Conservation (phyloP, 2,797 vertebrate genomes). For the Danio aesculapii region DNA sequence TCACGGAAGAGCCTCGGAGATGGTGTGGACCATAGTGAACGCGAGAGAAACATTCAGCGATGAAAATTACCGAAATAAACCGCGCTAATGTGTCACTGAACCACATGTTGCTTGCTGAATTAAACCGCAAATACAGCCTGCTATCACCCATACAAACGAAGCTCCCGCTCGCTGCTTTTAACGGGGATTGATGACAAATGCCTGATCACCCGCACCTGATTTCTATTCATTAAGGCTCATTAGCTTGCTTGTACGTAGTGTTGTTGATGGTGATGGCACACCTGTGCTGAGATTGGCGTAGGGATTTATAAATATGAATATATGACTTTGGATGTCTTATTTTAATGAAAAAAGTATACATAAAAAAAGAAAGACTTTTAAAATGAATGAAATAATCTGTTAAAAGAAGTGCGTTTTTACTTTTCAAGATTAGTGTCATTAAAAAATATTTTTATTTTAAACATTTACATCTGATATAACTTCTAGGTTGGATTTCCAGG, state of each 20-base stretch:
- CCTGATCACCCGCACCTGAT: constrained; percentile 18
- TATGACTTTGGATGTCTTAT: not conserved
- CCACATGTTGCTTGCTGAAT: not conserved
- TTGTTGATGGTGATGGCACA: too few species aligned
- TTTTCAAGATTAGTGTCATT: too few species aligned
- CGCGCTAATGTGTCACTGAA: not conserved
- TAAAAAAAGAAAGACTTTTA: too few species aligned
- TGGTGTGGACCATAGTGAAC: not conserved
- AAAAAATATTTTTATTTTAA: too few species aligned
- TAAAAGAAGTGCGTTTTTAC: too few species aligned
- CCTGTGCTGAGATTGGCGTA: not conserved
- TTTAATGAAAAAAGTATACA: too few species aligned
- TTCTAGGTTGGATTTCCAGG: too few species aligned
- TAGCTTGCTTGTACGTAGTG: not conserved
- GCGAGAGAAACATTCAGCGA: constrained; percentile 7
- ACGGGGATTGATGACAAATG: not conserved
- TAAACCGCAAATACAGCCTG: not conserved
- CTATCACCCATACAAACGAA: not conserved
- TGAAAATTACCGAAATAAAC: not conserved
- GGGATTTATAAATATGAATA: not conserved
- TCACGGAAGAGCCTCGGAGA: not conserved
- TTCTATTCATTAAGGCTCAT: not conserved
- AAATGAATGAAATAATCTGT: too few species aligned
- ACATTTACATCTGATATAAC: too few species aligned
- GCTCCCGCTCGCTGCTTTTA: not conserved